Percentiles rank a stretch among this genome's conserved stretches.
Evolutionary conservation across 2,113 vertebrate species (phyloP).

Genomic region (Prolemur simus): DNA sequence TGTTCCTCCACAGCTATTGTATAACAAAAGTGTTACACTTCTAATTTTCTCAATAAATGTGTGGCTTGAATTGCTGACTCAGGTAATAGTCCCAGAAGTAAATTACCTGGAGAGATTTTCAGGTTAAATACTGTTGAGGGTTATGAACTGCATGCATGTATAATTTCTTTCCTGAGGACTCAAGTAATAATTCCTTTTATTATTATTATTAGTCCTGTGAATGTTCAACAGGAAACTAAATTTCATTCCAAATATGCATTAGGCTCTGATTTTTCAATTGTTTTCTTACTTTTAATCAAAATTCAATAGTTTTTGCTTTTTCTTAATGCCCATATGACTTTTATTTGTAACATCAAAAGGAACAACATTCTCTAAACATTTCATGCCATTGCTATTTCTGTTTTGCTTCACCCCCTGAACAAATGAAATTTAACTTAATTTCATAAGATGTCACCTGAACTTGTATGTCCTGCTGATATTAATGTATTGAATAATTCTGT

Average conservation of each 20-base stretch:
- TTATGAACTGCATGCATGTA: neutral
- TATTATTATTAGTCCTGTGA: neutral
- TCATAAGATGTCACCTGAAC: neutral
- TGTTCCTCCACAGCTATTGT: neutral
- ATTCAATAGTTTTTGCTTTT: neutral
- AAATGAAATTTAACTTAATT: slow-evolving; percentile 4
- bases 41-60: slow-evolving; percentile 37
- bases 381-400: neutral
- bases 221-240: neutral
- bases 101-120: slow-evolving; percentile 33
- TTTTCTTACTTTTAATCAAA: slow-evolving; percentile 9
- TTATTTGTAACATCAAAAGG: neutral
- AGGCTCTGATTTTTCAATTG: neutral
- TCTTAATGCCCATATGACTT: neutral
- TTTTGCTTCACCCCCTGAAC: neutral
- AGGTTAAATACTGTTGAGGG: slow-evolving; percentile 2
- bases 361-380: neutral
- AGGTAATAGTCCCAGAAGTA: neutral
- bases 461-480: neutral
- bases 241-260: neutral
- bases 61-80: neutral
- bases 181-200: neutral
- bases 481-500: neutral
- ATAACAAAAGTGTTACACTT: neutral
- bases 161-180: slow-evolving; percentile 30